Base-by-base conservation (phyloP, 2,888 invertebrate genomes). In the Acleris emargana region DNA sequence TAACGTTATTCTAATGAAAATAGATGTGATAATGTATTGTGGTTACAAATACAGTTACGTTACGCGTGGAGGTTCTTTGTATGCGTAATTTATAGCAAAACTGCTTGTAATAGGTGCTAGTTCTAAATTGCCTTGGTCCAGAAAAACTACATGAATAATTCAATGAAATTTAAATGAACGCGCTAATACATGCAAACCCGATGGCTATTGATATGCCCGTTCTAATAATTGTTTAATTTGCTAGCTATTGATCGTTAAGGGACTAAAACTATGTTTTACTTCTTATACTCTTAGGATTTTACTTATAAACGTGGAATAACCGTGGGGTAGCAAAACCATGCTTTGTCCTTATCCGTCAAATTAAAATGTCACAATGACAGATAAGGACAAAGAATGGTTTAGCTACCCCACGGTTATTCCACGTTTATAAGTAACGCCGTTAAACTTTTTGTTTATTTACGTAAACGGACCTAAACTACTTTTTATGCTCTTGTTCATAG, bases 1-100 rank as follows among this genome's bases (percentile, higher is more conserved):
- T 71, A 72, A 69, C 73, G 72, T 71, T 64, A 57, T 69, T 67
- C 54, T 47, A 22, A 18, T 5, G 1, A 2, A 18, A 11, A 16
- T 52, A 47, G 43, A 32, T 45, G 11, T 11, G 22, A 25, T 43
- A 18, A 13, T 57, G 42, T 3, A 6, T 20, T 17, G 43, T 25
- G 17, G 13, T 17, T 17, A 5, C 2, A 42, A 25, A 38, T 55
- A 55, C 50, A 55, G 54, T 60, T 64, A 64, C 32, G 59, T 60
- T 50, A 20, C 38, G 32, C 20, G 25, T 22, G n/a, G 17, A 42
- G 45, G 55, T 66, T 57, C 55, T 57, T 66, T 64, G 60, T 60
- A 50, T 58, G 25, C 60, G 32, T 64, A 61, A 66, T 57, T 66
- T 61, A 55, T 60, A 55, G 55, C 17, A 66, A 42, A 55, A 17